Conservation (phyloP, 2,797 vertebrate genomes). For the Leontocebus nigricollis region DNA sequence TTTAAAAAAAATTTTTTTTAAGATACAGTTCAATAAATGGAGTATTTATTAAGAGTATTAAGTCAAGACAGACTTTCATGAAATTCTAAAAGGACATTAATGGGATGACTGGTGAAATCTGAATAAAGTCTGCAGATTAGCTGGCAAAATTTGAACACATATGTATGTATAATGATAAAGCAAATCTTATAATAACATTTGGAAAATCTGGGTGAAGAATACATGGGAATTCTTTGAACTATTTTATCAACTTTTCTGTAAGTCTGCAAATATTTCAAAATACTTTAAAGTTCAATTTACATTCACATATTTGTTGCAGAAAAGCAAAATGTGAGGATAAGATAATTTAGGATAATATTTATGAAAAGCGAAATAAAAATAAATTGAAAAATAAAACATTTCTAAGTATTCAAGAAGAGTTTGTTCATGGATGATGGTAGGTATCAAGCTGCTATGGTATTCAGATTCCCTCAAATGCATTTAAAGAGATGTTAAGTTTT, state of each 20-base stretch:
- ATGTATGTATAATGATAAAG: neutral
- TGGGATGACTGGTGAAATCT: neutral
- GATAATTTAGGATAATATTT: neutral
- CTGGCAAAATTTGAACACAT: neutral
- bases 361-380: neutral
- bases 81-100: slow-evolving; percentile 22
- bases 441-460: neutral
- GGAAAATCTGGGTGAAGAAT: neutral
- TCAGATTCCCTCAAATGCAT: slow-evolving; percentile 11
- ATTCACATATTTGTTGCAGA: neutral
- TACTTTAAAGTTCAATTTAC: neutral
- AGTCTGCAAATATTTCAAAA: slow-evolving; percentile 28
- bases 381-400: neutral
- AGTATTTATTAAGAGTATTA: no score
- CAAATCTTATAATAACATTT: neutral
- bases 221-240: neutral
- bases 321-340: neutral
- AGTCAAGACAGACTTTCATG: neutral
- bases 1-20: neutral
- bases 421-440: neutral
- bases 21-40: neutral
- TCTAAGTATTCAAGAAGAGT: neutral
- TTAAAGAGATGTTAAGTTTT: neutral
- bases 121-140: neutral
- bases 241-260: neutral